Percentiles rank a stretch among this genome's conserved stretches.
phyloP scores from a whole-genome alignment of 1,140 invertebrate species.

The Lutraria rhynchaena region DNA sequence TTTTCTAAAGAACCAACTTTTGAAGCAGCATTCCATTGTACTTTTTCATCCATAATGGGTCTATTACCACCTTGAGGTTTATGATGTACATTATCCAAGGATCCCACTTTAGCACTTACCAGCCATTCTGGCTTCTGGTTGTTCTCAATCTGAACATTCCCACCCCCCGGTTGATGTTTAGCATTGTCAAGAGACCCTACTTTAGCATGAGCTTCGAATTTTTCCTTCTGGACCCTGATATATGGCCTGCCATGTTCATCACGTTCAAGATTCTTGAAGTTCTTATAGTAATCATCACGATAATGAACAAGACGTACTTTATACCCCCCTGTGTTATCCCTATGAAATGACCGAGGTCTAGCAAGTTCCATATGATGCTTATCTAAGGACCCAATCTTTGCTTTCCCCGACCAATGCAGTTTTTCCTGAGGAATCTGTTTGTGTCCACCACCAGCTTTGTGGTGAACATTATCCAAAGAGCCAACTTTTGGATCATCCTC shows the following conservation, averaged over 20 bases:
- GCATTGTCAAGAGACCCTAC: constrained; percentile 93
- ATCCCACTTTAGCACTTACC: constrained; percentile 74
- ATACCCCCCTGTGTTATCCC: constrained; percentile 24
- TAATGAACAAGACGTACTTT: constrained; percentile 58
- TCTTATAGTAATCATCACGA: constrained; percentile 46
- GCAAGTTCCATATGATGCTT: constrained; percentile 61
- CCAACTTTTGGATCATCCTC: constrained; percentile 87
- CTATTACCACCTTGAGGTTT: constrained; percentile 71
- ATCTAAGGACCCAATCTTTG: constrained; percentile 74
- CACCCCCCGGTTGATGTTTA: constrained; percentile 93
- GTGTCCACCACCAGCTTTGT: constrained; percentile 80
- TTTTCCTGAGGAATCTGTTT: constrained; percentile 54
- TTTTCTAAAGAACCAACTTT: constrained; percentile 85
- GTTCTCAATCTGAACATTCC: constrained; percentile 81
- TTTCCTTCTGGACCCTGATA: constrained; percentile 36
- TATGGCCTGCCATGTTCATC: constrained; percentile 50
- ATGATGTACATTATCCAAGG: constrained; percentile 76
- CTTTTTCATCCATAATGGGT: constrained; percentile 86
- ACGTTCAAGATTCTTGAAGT: constrained; percentile 57
- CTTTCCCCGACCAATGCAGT: constrained; percentile 70
- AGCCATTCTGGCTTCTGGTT: constrained; percentile 64
- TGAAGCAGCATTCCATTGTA: constrained; percentile 90
- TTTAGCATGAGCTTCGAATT: constrained; percentile 69
- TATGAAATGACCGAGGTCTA: constrained; percentile 24
- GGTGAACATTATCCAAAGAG: constrained; percentile 92